Evolutionary conservation across 2,888 invertebrate species (phyloP), one percentile per base, ranked within the genome.

Genomic region (Dinocampus coccinellae): DNA sequence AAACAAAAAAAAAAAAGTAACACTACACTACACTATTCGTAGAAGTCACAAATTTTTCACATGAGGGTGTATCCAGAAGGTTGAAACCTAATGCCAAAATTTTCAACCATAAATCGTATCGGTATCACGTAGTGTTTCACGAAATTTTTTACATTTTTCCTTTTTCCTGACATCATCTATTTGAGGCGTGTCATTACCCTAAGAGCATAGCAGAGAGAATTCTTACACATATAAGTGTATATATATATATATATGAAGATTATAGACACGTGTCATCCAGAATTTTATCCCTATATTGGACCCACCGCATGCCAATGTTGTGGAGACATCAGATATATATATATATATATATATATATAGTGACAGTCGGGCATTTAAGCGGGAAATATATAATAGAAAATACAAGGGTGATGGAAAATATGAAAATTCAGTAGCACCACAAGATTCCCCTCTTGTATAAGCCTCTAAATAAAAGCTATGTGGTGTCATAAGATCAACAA

Each of bases 191-290:
- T 6, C 58, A 33, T 42, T 29, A 9, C 24, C 24, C 33, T 62
- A 22, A 52, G 33, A 64, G 47, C 10, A 22, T 16, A 16, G 0
- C 42, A 62, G 13, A 26, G 39, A 62, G 42, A 39, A 47, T 29
- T 26, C 22, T n/a, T 42, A 62, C 13, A 20, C 42, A 24, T 20
- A 60, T 34, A 20, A n/a, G n/a, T n/a, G n/a, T n/a, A 7, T 29
- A 29, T 33, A 33, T 33, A 33, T 39, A 39, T 47, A 47, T n/a
- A n/a, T n/a, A 47, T 47, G n/a, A 47, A 47, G 47, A 47, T 47
- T 47, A 47, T 47, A 36, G 57, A 66, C 66, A 66, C 66, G 66
- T 66, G 66, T 66, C 39, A 66, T 55, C 53, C 57, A 66, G 57
- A 66, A 36, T 42, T 57, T 66, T 36, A 16, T 63, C n/a, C n/a